Base-by-base conservation (phyloP, 2,888 invertebrate species). In the Parnassius apollo region DNA sequence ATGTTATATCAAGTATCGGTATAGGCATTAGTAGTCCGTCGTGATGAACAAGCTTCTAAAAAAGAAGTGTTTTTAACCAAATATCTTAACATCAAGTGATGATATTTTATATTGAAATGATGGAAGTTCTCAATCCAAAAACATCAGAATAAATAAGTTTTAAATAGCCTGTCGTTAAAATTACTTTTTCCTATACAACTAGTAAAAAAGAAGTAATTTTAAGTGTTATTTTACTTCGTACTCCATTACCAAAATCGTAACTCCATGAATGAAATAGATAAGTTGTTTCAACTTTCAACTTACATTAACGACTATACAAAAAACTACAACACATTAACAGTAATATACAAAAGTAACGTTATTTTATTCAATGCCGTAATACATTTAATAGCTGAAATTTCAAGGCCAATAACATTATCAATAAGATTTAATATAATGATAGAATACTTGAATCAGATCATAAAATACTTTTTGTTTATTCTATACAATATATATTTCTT, bases 261-360 rank as follows among this genome's bases (percentile, higher is more conserved):
- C 72, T 75, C 72, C 66, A 72, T 71, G 69, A 63, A 66, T 67
- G 68, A 73, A 68, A 62, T 68, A 69, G 71, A 65, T 45, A 42
- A 60, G 63, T 57, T 44, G 52, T 57, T 51, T 13, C 52, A 65
- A 65, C 61, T 69, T 67, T 74, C 71, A 74, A 71, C 72, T 69
- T 62, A 66, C 59, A 69, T 75, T 71, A 71, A 67, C 70, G 62
- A 76, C 75, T 75, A 78, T 72, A 69, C 74, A 78, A 75, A 74
- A 76, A 76, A 73, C 78, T 79, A 78, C 77, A 73, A 71, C 72
- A 66, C 67, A 69, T 71, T 77, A 82, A 82, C 78, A 84, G 78
- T 80, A 81, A 76, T 81, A 78, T 81, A 83, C 80, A 83, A 74
- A 77, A 74, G 66, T 65, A 66, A 66, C n/a, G 13, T 13, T 49